Evolutionary conservation across 1,140 invertebrate genomes (phyloP).

Genomic region (Drosophila setifemur): DNA sequence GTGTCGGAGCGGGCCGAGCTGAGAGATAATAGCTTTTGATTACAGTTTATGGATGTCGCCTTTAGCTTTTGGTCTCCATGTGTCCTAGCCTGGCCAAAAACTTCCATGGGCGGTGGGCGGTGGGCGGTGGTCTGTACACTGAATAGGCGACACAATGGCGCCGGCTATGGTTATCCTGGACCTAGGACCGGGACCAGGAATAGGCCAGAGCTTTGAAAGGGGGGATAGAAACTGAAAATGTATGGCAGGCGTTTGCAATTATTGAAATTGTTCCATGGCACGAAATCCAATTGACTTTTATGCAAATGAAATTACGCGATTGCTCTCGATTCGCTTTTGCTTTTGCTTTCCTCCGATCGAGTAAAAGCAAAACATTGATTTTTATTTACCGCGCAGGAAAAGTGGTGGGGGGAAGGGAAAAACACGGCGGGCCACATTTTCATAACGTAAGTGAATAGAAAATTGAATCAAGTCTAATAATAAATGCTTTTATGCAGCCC

Average conservation of each 20-base stretch:
- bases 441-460: constrained; percentile 81
- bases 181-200: constrained; percentile 2
- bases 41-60: constrained; percentile 80
- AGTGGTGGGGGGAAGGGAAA: neutral
- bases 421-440: constrained; percentile 72
- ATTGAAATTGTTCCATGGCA: constrained; percentile 72
- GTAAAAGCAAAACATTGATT: constrained; percentile 75
- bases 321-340: constrained; percentile 39
- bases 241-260: constrained; percentile 54
- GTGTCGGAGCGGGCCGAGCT: constrained; percentile 32
- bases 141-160: constrained; percentile 71
- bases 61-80: constrained; percentile 53
- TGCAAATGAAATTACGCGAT: constrained; percentile 77
- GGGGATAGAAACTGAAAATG: no score
- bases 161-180: constrained; percentile 15
- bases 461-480: constrained; percentile 81
- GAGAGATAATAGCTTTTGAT: constrained; percentile 80
- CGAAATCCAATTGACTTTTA: constrained; percentile 76
- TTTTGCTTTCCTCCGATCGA: constrained; percentile 11
- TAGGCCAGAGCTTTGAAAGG: no score
- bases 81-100: constrained; percentile 39
- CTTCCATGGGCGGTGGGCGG: constrained; percentile 7
- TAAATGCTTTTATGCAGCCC: constrained; percentile 81
- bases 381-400: constrained; percentile 67
- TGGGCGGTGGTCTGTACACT: no score